Evolutionary conservation across 2,113 vertebrate species (phyloP).

Genomic region (Dromaius novaehollandiae): DNA sequence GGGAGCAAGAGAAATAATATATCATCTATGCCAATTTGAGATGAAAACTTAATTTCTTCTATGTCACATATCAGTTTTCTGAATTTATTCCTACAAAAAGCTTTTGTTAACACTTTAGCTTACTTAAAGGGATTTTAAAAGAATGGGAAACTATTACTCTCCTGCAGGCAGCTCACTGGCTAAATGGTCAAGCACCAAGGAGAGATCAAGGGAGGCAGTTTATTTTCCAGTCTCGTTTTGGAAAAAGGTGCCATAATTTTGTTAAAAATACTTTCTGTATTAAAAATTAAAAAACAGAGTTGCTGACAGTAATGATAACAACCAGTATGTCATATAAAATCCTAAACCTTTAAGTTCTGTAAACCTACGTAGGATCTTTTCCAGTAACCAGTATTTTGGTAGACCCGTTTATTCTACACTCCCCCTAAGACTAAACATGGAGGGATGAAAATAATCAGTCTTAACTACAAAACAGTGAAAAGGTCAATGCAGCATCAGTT

Average conservation of each 20-base stretch:
- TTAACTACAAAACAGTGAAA: neutral
- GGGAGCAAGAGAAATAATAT: neutral
- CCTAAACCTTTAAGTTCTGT: slow-evolving; percentile 14
- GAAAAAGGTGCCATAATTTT: neutral
- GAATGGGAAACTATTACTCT: neutral
- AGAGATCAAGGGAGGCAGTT: neutral
- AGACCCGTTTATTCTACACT: neutral
- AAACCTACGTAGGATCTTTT: neutral
- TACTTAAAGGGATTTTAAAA: neutral
- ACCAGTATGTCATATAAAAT: neutral
- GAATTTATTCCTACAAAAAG: neutral
- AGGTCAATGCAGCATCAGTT: neutral
- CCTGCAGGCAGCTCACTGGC: neutral
- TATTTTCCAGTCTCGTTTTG: neutral
- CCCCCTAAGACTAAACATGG: neutral
- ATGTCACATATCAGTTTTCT: neutral
- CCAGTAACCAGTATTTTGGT: neutral
- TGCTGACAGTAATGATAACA: neutral
- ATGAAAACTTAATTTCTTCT: neutral
- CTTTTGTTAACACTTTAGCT: neutral
- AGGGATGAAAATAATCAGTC: neutral
- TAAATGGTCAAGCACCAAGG: neutral
- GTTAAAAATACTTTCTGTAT: neutral
- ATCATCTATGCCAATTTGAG: neutral
- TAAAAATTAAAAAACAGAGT: neutral